Evolutionary conservation across 2,888 invertebrate species (phyloP), one percentile per base, ranked within the genome.

Genomic region (Tromatobia lineatoria): DNA sequence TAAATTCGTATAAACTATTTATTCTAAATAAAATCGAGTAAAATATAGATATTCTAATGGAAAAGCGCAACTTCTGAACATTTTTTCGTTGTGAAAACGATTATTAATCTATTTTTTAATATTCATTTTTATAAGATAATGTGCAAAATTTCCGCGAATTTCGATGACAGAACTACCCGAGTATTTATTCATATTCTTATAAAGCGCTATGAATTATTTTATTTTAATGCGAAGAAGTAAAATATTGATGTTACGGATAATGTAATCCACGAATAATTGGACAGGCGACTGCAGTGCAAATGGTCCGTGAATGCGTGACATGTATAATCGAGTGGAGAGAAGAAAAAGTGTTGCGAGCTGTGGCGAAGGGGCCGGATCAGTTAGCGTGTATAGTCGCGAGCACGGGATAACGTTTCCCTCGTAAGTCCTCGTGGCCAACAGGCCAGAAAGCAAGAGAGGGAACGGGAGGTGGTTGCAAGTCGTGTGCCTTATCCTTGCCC

Each of bases 401-500:
- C 45, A 78, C 66, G 80, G 86, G 86, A 86, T 85, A 86, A 86
- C 85, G 82, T 83, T 86, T 85, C 85, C 80, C 83, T 87, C 87
- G 85, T 87, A 85, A 86, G 85, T 86, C 85, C 85, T 86, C 81
- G 82, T 74, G 82, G 70, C 80, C 75, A 79, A 73, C 81, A 79
- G 82, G 82, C 73, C 76, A 80, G 80, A 83, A 83, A 80, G 83
- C 52, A 42, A 73, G 80, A 66, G 75, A 80, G 74, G 45, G 34
- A 73, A 38, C 25, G 52, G 59, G 61, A 42, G 38, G 80, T 29
- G 52, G 50, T 77, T 67, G 70, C 80, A 81, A 80, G 80, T 85
- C 83, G 86, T 85, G 87, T 86, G 86, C 85, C 85, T 87, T 87
- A 88, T 89, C 89, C 91, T 91, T 90, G 90, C 88, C 88, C 84